Evolutionary conservation across 2,888 invertebrate species (phyloP).

Genomic region (Cerastis rubricosa): DNA sequence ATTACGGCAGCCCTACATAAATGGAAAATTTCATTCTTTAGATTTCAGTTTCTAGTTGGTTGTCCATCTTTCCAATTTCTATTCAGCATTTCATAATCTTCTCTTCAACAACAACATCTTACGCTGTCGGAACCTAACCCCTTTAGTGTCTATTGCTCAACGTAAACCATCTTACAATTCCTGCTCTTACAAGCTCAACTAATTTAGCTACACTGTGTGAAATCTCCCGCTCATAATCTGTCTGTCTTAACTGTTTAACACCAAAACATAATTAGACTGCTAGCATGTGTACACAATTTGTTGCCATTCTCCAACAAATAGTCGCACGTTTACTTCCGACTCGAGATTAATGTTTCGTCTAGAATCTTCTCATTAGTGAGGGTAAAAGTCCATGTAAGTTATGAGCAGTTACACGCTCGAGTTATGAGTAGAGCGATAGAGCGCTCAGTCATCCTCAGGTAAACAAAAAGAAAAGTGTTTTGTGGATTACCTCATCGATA

Average conservation of each 20-base stretch:
- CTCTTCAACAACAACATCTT: background rate
- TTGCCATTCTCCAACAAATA: slow-evolving; percentile 43
- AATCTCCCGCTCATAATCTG: slow-evolving; percentile 27
- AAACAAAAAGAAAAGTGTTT: slow-evolving; percentile 4
- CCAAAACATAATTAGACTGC: slow-evolving; percentile 28
- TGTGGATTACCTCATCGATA: slow-evolving; percentile 3
- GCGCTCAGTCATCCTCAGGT: slow-evolving; percentile 28
- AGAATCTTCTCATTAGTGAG: slow-evolving; percentile 33
- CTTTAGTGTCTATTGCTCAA: slow-evolving; percentile 22
- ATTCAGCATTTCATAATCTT: background rate
- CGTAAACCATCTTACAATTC: slow-evolving; percentile 10
- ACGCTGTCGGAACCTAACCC: background rate
- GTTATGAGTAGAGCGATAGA: background rate
- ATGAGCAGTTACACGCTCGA: too few relatives aligned
- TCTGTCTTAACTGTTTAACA: slow-evolving; percentile 16
- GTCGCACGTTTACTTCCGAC: slow-evolving; percentile 52
- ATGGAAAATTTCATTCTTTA: background rate
- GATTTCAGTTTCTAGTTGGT: background rate
- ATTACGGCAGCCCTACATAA: background rate
- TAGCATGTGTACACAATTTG: slow-evolving; percentile 23
- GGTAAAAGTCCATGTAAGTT: slow-evolving; percentile 41
- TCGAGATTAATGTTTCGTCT: slow-evolving; percentile 36
- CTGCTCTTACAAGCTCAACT: background rate
- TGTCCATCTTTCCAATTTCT: background rate
- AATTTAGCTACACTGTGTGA: slow-evolving; percentile 8